Base-by-base conservation (phyloP, 92 coral and sea anemone genomes). In the Actinernus sp. region DNA sequence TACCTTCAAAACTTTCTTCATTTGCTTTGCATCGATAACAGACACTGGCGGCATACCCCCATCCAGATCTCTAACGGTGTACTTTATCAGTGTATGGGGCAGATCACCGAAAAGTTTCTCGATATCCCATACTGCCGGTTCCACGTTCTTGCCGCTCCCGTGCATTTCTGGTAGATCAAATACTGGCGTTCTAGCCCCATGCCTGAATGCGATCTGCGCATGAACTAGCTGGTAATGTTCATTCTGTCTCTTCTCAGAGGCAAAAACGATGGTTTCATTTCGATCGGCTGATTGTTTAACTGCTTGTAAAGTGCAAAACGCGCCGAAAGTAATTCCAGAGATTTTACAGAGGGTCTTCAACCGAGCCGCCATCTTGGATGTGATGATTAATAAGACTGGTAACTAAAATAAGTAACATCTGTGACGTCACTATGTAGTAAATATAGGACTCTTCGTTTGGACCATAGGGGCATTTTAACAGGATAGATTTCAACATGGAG, bases 161-260 rank as follows among this genome's bases (percentile, higher is more conserved):
- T 8, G 18, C 65, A 63, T 53, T 3, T 40, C 58, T 0, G 97
- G 99, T 1, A 83, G 55, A 1, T 74, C 69, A 26, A 69, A 80
- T 10, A 95, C 55, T 7, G 99, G 99, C 0, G 99, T 95, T 53
- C 99, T 61, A 4, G 99, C 97, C 3, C 98, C 98, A 28, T 94
- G 98, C 2, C 98, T 86, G 32, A 94, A 94, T 1, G 93, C 86
- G 26, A 94, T 71, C 75, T 94, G 98, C 11, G 89, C 97, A 37
- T 80, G 76, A 5, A 88, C 84, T 18, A 92, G 70, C 22, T 94
- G 78, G 46, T 59, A 69, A 13, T 36, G 59, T 26, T 10, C 49
- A 23, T 33, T 38, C 67, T 25, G 71, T 59, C 30, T 72, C 73
- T 49, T 73, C 37, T 57, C 80, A 60, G 65, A 59, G 4, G 52